These are phyloP conservation scores for Oreochromis grahami DNA, from an alignment of 2,797 vertebrate genomes.

Conservation along the genomic window DNA sequence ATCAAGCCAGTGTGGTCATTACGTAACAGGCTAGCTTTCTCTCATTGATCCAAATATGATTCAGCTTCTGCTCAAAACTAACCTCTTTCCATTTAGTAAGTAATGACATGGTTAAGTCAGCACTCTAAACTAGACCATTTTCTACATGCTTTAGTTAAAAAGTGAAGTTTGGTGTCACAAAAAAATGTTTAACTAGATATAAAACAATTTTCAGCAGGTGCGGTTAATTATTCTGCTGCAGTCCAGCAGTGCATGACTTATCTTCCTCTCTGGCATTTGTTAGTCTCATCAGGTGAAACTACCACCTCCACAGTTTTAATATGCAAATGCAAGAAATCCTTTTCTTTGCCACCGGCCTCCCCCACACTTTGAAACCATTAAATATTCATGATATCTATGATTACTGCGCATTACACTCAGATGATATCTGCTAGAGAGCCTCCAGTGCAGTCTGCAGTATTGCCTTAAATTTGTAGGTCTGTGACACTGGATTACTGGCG, in stretches of 20 bases:
- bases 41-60: background rate
- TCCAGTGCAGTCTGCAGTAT: background rate
- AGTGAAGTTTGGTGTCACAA: background rate
- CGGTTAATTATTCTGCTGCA: background rate
- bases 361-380: conserved; percentile 36
- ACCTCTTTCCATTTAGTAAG: accelerated
- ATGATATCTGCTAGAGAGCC: background rate
- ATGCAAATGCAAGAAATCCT: conserved; percentile 55
- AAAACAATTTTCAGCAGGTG: background rate
- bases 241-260: background rate
- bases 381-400: conserved; percentile 61
- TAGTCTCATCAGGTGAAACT: conserved; percentile 36
- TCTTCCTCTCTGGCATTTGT: conserved; percentile 2
- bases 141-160: background rate
- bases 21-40: background rate
- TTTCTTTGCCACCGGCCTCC: conserved; percentile 4
- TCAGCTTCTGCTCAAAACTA: background rate
- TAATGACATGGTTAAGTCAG: background rate
- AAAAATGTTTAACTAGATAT: background rate
- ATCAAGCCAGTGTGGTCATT: background rate
- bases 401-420: conserved; percentile 26
- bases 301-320: conserved; percentile 40
- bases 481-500: background rate
- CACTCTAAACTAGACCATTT: background rate
- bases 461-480: background rate